Evolutionary conservation across 2,888 invertebrate genomes (phyloP).

Genomic region (Heliothis peltigera): DNA sequence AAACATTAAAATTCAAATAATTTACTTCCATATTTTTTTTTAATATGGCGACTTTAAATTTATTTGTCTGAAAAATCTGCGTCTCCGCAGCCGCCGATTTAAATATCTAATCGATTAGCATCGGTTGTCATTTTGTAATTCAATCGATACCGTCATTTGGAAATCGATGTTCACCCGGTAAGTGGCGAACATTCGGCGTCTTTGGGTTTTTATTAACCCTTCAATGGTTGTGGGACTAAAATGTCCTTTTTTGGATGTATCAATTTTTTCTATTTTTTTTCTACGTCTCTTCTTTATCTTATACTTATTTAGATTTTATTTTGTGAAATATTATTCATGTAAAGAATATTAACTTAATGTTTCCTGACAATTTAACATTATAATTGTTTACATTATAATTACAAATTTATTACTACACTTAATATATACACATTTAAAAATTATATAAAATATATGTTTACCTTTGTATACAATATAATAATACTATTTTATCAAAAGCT

Average conservation of each 20-base stretch:
- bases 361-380: no score
- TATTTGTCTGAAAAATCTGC: constrained; percentile 24
- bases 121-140: constrained; percentile 53
- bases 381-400: no score
- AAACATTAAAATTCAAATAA: not conserved
- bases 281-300: no score
- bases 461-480: no score
- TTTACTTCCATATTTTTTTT: no score
- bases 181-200: not conserved
- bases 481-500: no score
- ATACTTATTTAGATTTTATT: no score
- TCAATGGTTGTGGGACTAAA: not conserved
- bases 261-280: not conserved
- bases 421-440: no score
- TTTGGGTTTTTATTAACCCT: constrained; percentile 17
- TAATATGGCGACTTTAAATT: constrained; percentile 7
- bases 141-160: constrained; percentile 36
- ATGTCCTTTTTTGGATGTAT: not conserved
- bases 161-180: constrained; percentile 3
- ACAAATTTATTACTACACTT: no score
- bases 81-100: constrained; percentile 29
- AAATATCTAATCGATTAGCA: constrained; percentile 57
- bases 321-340: no score
- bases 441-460: no score
- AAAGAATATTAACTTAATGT: no score